Percentiles rank a stretch among this genome's conserved stretches.
Conservation (phyloP, 2,113 vertebrate genomes). For the Dolichallabes microphthalmus region DNA sequence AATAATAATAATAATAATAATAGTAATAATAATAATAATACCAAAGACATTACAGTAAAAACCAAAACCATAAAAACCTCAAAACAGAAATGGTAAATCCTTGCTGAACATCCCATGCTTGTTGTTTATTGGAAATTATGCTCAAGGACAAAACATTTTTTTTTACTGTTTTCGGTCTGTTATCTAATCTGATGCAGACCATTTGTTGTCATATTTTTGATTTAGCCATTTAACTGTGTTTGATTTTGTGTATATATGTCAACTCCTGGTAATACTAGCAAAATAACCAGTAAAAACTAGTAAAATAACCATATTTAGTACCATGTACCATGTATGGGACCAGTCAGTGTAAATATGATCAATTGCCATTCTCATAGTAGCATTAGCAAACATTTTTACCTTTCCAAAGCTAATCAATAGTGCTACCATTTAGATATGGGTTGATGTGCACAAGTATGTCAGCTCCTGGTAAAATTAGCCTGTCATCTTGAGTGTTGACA, state of each 20-base stretch:
- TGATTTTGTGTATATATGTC: too few relatives aligned
- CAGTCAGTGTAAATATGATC: not conserved
- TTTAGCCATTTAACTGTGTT: not conserved
- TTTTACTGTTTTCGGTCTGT: not conserved
- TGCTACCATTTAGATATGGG: slow-evolving; percentile 8
- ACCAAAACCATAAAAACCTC: not conserved
- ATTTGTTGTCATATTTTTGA: not conserved
- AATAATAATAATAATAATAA: not conserved
- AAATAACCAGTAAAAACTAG: too few relatives aligned
- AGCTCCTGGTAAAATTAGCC: slow-evolving; percentile 73
- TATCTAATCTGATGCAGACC: not conserved
- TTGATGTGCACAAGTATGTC: slow-evolving; percentile 25
- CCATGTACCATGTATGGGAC: not conserved
- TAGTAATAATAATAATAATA: not conserved
- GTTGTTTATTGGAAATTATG: not conserved
- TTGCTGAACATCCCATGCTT: not conserved
- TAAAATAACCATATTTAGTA: not conserved
- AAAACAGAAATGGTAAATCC: not conserved
- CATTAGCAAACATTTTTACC: not conserved
- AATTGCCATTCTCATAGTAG: not conserved
- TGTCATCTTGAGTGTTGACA: slow-evolving; percentile 75
- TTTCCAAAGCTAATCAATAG: not conserved
- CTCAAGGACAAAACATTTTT: not conserved
- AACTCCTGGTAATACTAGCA: not conserved
- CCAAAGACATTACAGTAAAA: too few relatives aligned